phyloP scores from a whole-genome alignment of 2,113 vertebrate genomes.

The Mola mola region DNA sequence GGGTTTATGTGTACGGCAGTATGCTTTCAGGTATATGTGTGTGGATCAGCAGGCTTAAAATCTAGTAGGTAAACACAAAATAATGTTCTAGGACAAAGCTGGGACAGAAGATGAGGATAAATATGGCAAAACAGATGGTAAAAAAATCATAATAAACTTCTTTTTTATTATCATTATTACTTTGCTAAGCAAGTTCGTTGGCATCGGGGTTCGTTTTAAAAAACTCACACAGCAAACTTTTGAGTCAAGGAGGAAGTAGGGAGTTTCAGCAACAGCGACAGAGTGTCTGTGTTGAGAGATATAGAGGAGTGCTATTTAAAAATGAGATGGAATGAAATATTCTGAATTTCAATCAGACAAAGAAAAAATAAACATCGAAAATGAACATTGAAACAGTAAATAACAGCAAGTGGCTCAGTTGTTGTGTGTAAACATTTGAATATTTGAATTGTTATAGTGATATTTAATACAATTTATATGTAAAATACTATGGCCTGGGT shows the following conservation, averaged over 20 bases:
- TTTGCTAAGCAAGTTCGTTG: constrained; percentile 11
- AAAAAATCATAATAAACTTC: constrained; percentile 28
- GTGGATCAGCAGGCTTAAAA: constrained; percentile 12
- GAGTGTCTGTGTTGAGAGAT: constrained; percentile 12
- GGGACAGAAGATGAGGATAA: constrained; percentile 20
- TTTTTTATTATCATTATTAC: neutral
- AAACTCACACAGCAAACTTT: constrained; percentile 15
- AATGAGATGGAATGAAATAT: constrained; percentile 6
- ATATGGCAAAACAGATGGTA: constrained; percentile 3
- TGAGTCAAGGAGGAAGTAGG: constrained; percentile 9
- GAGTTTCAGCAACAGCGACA: constrained; percentile 3
- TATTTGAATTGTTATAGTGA: no score
- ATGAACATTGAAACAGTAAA: no score
- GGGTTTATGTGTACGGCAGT: neutral
- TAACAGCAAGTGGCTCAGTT: no score
- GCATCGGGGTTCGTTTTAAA: neutral
- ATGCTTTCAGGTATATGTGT: constrained; percentile 13
- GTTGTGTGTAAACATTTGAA: no score
- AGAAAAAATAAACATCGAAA: neutral
- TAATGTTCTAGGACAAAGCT: constrained; percentile 33
- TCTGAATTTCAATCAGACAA: constrained; percentile 8
- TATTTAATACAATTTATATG: no score
- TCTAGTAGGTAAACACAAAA: constrained; percentile 21
- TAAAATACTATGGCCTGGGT: no score
- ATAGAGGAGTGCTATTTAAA: constrained; percentile 15